Evolutionary conservation across 2,888 invertebrate species (phyloP), one percentile per base, ranked within the genome.

Genomic region (Lucinisca nassula): DNA sequence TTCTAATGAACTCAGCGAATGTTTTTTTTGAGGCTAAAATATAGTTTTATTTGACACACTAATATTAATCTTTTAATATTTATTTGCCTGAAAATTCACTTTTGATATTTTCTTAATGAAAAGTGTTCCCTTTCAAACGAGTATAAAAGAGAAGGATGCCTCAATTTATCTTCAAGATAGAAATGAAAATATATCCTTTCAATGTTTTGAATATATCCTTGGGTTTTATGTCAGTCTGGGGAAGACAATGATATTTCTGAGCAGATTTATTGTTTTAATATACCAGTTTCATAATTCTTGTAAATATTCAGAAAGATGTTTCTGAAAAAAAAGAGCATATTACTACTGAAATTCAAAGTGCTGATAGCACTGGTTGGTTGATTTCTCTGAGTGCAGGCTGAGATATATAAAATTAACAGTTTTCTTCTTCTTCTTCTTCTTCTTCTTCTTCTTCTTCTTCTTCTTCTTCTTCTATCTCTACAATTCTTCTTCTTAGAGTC

Each of bases 81-180:
- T 67, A 67, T 67, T 35, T 35, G 17, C n/a, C 67, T 10, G 32
- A 1, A 6, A 2, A 67, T 67, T 67, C 67, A 67, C 67, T 67
- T 67, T 67, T 67, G 67, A 67, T 67, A 67, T 67, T 67, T 67
- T 67, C 35, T 35, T 35, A 35, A 67, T 67, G 67, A 67, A 67
- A 67, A 67, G 67, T 32, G 2, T 67, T 35, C 12, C 10, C 30
- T 67, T 67, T 35, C 30, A 67, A 4, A 21, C 1, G 35, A 17
- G 1, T 27, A 32, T 67, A 67, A 67, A 67, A 32, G 35, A 67
- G 67, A 67, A 67, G 1, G 14, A 35, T 30, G 4, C 1, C 35
- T 4, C 10, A 35, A 67, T 32, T 30, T 35, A 6, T 4, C 67
- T 21, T 24, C 12, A 35, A 35, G 35, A 32, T 67, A 35, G 67